These are phyloP conservation scores for Perognathus longimembris DNA, from an alignment of 2,113 vertebrate species.

Conservation along the genomic window DNA sequence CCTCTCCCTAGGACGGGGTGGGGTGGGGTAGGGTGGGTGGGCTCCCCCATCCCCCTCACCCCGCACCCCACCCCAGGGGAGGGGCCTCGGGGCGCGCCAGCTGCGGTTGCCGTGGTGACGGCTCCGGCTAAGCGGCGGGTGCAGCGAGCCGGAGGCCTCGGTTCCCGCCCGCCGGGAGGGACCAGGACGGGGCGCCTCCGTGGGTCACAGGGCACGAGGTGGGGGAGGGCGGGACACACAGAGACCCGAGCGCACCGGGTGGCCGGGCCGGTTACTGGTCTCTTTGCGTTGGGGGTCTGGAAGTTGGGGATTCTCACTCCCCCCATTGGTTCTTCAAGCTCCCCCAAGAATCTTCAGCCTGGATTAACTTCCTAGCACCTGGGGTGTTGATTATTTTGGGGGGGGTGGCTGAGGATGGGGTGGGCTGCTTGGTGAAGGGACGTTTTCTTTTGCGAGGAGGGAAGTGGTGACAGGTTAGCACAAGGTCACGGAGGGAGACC, in stretches of 20 bases:
- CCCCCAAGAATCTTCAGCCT: background rate
- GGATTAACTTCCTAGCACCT: constrained; percentile 14
- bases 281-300: background rate
- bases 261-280: background rate
- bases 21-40: constrained; percentile 15
- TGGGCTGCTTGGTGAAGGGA: background rate
- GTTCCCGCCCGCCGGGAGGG: constrained; percentile 77
- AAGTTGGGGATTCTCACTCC: background rate
- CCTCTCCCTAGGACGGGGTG: background rate
- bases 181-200: constrained; percentile 80
- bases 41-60: background rate
- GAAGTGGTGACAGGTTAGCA: constrained; percentile 39
- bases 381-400: too few relatives aligned
- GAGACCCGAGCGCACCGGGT: background rate
- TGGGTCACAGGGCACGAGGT: constrained; percentile 31
- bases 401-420: too few relatives aligned
- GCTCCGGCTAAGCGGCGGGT: constrained; percentile 77
- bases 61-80: constrained; percentile 69
- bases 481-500: constrained; percentile 74
- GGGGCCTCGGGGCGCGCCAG: constrained; percentile 71
- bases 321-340: background rate
- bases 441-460: background rate
- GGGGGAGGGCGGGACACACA: constrained; percentile 37
- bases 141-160: constrained; percentile 70
- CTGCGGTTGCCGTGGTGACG: constrained; percentile 82